A percentile compares a stretch with the other conserved stretches of the same genome.
phyloP scores from a whole-genome alignment of 2,113 vertebrate species.

The Petromus typicus region DNA sequence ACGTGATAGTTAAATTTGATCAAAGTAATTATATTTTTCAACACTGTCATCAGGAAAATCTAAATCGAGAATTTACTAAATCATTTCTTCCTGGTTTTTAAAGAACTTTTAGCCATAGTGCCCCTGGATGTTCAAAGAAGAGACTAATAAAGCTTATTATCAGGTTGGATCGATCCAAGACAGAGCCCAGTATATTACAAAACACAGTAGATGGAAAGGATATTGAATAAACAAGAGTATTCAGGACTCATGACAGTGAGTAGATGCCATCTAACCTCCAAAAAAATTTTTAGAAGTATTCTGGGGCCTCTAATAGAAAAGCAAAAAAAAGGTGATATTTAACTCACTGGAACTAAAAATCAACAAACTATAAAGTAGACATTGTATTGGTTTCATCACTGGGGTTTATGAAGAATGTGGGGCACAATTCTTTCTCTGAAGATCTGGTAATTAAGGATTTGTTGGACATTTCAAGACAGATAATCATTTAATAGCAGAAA shows the following conservation, averaged over 20 bases:
- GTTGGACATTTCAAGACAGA: not conserved
- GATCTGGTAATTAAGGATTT: not conserved
- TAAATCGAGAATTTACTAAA: constrained; percentile 8
- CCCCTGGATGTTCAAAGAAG: not conserved
- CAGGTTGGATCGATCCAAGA: constrained; percentile 38
- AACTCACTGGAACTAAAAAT: not conserved
- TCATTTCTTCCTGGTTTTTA: not conserved
- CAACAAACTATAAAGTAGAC: not conserved
- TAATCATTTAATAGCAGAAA: not conserved
- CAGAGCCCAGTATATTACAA: constrained; percentile 14
- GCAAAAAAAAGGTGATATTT: constrained; percentile 15
- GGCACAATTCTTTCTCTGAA: not conserved
- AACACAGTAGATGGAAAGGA: not conserved
- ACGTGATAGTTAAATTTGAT: not conserved
- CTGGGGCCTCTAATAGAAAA: not conserved
- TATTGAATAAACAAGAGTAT: constrained; percentile 53
- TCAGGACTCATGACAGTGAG: not conserved
- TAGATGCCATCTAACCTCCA: not conserved
- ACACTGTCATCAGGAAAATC: not conserved
- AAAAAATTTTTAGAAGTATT: constrained; percentile 32
- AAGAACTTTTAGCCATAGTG: not conserved
- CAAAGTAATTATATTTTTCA: not conserved
- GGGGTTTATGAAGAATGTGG: not conserved
- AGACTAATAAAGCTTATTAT: constrained; percentile 63
- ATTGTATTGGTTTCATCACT: not conserved